These are phyloP conservation scores for Hozukius guyotensis DNA, from an alignment of 2,797 vertebrate species.

Conservation along the genomic window DNA sequence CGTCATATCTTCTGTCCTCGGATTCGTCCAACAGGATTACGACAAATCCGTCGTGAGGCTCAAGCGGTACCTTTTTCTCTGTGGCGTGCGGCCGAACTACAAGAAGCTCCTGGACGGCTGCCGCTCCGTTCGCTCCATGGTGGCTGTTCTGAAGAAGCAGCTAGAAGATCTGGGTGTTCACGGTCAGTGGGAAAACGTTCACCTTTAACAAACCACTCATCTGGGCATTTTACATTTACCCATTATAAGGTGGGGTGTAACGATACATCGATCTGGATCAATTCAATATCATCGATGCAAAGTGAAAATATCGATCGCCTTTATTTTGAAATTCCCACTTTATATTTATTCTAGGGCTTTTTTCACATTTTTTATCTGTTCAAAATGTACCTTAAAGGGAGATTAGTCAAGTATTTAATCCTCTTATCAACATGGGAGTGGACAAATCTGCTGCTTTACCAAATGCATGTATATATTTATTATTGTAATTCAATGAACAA, in stretches of 20 bases:
- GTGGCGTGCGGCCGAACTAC: conserved; percentile 86
- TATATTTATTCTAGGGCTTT: too few relatives aligned
- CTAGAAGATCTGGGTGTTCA: conserved; percentile 88
- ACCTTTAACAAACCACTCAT: not conserved
- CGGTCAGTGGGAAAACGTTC: conserved; percentile 52
- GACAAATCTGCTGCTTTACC: too few relatives aligned
- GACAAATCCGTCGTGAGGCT: conserved; percentile 81
- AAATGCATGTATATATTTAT: too few relatives aligned
- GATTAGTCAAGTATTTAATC: not conserved
- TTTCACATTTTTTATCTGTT: too few relatives aligned
- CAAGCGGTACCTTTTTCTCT: conserved; percentile 88
- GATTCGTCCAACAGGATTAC: conserved; percentile 46
- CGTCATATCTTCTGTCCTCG: not conserved
- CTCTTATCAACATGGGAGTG: too few relatives aligned
- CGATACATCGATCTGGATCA: too few relatives aligned
- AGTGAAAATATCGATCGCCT: too few relatives aligned
- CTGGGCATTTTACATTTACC: not conserved
- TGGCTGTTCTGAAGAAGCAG: conserved; percentile 83
- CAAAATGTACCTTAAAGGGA: too few relatives aligned
- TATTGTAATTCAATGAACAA: too few relatives aligned
- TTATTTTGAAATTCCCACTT: too few relatives aligned
- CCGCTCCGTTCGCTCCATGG: conserved; percentile 75
- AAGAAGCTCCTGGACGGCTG: conserved; percentile 87
- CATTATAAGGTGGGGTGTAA: not conserved
- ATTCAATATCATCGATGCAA: too few relatives aligned